Evolutionary conservation across 2,113 vertebrate species (phyloP), one percentile per base, ranked within the genome.

Genomic region (Orcinus orca): DNA sequence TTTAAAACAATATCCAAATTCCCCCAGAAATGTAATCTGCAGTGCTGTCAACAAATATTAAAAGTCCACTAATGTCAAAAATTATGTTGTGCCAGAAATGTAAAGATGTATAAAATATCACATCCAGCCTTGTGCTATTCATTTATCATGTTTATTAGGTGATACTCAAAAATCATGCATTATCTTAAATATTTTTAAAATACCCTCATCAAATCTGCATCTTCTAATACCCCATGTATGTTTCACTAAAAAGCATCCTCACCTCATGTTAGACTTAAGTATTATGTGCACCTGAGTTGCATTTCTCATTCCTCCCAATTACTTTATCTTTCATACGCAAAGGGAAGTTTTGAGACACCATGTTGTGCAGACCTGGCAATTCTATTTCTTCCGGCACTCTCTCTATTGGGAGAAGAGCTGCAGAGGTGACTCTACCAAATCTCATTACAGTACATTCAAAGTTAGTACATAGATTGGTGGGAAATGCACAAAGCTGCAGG

Each of bases 391-490:
- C 38, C 29, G 44, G 41, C 38, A 50, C 18, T 88, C 13, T 68
- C 67, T 38, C 13, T 85, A 44, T 53, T 62, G 63, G 25, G 18
- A 47, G 41, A 80, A 82, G 88, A 88, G 63, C 71, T 90, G 21
- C 36, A 89, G 74, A 38, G 8, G 31, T 36, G 93, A 41, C 31
- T 41, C 20, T 8, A 33, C 17, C 58, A 93, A 85, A 96, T 92
- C 77, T 97, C 84, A 96, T 96, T 94, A 94, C 0, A 70, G 55
- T 50, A 79, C 29, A 90, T 65, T 88, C 76, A 88, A 29, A 62
- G 58, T 71, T 76, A 83, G 70, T 62, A 53, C 18, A 23, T 0
- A 20, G 41, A 44, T 55, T 95, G 38, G 91, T 88, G 77, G 80
- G 55, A 90, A 95, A 93, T 10, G 17, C 8, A 58, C 44, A 81